These are phyloP conservation scores for Macrostomum cliftonense DNA, from an alignment of 2,888 invertebrate species.

Conservation along the genomic window DNA sequence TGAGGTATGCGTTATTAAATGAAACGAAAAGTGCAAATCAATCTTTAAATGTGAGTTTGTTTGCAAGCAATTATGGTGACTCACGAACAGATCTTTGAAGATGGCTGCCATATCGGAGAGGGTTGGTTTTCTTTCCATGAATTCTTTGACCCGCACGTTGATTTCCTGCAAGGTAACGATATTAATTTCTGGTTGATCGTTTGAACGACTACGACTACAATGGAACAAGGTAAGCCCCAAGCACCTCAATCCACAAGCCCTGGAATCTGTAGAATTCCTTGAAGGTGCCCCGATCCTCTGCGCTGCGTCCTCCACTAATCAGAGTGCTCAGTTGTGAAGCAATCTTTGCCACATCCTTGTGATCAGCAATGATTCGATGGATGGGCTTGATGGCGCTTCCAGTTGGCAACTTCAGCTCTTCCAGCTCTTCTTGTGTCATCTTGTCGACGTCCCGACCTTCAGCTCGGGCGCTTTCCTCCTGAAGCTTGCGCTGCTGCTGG, in stretches of 20 bases:
- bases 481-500: constrained; percentile 18
- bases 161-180: constrained; percentile 21
- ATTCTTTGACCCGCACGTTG: constrained; percentile 37
- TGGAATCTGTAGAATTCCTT: constrained; percentile 69
- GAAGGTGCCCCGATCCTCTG: constrained; percentile 63
- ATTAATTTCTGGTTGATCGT: too few relatives aligned
- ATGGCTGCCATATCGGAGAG: constrained; percentile 39
- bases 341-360: constrained; percentile 69
- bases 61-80: too few relatives aligned
- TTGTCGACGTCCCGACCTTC: constrained; percentile 11
- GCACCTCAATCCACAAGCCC: constrained; percentile 36
- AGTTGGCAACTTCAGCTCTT: constrained; percentile 21
- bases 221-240: background rate
- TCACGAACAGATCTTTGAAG: constrained; percentile 36
- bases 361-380: constrained; percentile 44
- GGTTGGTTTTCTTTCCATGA: constrained; percentile 35
- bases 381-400: constrained; percentile 29
- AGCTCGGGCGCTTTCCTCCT: constrained; percentile 17
- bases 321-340: constrained; percentile 34
- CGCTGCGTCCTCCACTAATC: constrained; percentile 34
- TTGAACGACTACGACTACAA: background rate
- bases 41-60: too few relatives aligned
- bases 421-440: constrained; percentile 18
- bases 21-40: too few relatives aligned
- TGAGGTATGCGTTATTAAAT: too few relatives aligned